Evolutionary conservation across 1,140 invertebrate species (phyloP).

Genomic region (Nymphalis io): DNA sequence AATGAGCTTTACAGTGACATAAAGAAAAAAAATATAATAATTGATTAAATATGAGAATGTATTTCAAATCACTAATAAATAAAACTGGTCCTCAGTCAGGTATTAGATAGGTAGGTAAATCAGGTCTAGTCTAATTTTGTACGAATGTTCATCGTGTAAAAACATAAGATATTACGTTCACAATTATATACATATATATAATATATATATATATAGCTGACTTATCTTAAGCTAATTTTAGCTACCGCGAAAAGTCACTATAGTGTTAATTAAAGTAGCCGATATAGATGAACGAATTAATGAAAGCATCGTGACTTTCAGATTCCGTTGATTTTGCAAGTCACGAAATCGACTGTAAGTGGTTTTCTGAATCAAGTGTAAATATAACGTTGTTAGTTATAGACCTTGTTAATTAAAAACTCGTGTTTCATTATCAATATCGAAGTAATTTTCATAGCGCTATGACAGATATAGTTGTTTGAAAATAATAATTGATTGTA

Average conservation of each 20-base stretch:
- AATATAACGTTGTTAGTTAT: conserved; percentile 23
- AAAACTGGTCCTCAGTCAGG: too few species aligned
- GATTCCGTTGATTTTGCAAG: conserved; percentile 35
- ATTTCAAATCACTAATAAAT: too few species aligned
- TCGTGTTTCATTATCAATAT: conserved; percentile 25
- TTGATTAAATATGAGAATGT: too few species aligned
- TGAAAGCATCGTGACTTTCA: conserved; percentile 43
- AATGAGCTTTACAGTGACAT: too few species aligned
- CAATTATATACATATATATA: neutral
- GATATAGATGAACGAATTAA: conserved; percentile 44
- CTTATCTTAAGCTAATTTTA: neutral
- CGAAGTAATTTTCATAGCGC: neutral
- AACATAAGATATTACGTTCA: too few species aligned
- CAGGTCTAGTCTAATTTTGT: too few species aligned
- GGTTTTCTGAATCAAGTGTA: conserved; percentile 26
- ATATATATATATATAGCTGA: neutral
- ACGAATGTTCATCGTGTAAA: too few species aligned
- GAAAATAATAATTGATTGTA: neutral
- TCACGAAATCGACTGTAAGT: conserved; percentile 39
- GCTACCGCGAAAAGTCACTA: conserved; percentile 13
- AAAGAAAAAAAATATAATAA: too few species aligned
- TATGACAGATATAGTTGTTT: neutral
- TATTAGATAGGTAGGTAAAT: too few species aligned
- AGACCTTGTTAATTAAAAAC: conserved; percentile 27
- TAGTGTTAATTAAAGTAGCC: conserved; percentile 42